A percentile compares a stretch with the other conserved stretches of the same genome.
Evolutionary conservation across 2,797 vertebrate genomes (phyloP).

Genomic region (Dipus sagitta): DNA sequence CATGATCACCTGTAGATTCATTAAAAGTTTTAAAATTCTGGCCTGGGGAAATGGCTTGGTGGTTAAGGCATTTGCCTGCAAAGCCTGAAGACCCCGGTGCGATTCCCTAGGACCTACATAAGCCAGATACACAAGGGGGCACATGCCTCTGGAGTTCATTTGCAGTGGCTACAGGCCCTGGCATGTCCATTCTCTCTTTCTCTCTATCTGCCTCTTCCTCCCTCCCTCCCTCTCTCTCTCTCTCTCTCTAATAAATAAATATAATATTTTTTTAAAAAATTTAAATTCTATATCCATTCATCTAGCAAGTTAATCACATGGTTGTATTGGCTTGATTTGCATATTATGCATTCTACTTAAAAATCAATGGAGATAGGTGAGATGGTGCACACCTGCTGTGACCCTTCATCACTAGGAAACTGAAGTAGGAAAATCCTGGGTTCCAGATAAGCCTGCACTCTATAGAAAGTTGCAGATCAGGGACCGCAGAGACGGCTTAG

Average conservation of each 20-base stretch:
- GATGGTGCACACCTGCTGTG: neutral
- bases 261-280: neutral
- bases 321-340: neutral
- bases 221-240: too few species aligned
- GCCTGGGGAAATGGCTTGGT: too few species aligned
- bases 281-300: constrained; percentile 17
- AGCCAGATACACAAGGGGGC: too few species aligned
- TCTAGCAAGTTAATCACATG: neutral
- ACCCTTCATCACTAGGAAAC: neutral
- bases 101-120: too few species aligned
- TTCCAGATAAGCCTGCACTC: neutral
- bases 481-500: too few species aligned
- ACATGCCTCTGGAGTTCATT: too few species aligned
- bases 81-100: too few species aligned
- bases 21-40: neutral
- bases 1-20: constrained; percentile 5
- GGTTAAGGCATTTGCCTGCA: too few species aligned
- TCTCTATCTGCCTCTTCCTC: too few species aligned
- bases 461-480: neutral
- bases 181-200: too few species aligned
- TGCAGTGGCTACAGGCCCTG: too few species aligned
- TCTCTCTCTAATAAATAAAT: neutral
- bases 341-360: neutral
- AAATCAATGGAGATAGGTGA: neutral
- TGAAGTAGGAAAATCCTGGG: neutral